Evolutionary conservation across 2,113 vertebrate genomes (phyloP).

Genomic region (Orcinus orca): DNA sequence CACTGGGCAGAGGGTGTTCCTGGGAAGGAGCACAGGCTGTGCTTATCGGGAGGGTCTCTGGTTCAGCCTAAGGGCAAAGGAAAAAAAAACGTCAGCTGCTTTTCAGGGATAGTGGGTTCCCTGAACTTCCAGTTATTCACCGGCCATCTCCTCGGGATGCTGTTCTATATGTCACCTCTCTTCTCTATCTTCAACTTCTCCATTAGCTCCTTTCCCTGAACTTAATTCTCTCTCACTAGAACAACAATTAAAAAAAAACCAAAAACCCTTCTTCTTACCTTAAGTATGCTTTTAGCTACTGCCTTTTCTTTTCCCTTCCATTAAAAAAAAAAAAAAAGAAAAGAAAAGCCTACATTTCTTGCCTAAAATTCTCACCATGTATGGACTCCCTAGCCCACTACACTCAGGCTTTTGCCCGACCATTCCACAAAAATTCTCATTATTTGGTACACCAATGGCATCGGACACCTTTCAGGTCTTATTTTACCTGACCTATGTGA

Average conservation of each 20-base stretch:
- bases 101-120: neutral
- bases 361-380: neutral
- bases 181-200: neutral
- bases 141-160: neutral
- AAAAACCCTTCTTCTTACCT: neutral
- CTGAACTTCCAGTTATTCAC: neutral
- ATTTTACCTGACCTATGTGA: conserved; percentile 11
- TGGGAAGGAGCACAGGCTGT: neutral
- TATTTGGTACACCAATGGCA: neutral
- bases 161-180: neutral
- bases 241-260: neutral
- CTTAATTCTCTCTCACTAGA: conserved; percentile 22
- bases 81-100: neutral
- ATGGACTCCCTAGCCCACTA: neutral
- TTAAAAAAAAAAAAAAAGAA: neutral
- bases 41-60: neutral
- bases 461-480: neutral
- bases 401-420: neutral
- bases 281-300: conserved; percentile 18
- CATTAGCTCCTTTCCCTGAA: neutral
- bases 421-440: neutral
- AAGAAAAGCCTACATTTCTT: neutral
- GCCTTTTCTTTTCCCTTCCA: conserved; percentile 17
- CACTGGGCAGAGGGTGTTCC: rapidly evolving
- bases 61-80: conserved; percentile 69